A percentile compares a stretch with the other conserved stretches of the same genome.
These are phyloP conservation scores for Morone saxatilis DNA, from an alignment of 2,113 vertebrate species.

Conservation along the genomic window DNA sequence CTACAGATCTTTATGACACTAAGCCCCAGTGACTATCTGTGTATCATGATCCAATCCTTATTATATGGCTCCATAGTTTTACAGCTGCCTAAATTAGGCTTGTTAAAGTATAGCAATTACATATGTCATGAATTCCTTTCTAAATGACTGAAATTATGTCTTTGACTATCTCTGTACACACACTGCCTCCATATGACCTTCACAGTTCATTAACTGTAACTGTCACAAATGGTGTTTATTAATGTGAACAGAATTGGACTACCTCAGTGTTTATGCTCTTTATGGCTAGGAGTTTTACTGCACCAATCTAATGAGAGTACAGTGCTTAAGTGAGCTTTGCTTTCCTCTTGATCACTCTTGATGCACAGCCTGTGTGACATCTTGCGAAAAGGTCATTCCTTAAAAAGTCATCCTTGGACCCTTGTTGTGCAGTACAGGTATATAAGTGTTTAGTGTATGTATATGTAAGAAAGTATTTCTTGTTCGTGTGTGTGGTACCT, in stretches of 20 bases:
- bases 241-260: not conserved
- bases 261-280: not conserved
- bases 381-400: not conserved
- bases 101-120: not conserved
- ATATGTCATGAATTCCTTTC: not conserved
- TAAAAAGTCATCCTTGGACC: not conserved
- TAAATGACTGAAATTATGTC: not conserved
- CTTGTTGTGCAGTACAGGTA: not conserved
- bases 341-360: not conserved
- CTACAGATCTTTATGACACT: not conserved
- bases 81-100: not conserved
- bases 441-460: not conserved
- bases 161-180: not conserved
- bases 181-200: not conserved
- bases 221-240: not conserved
- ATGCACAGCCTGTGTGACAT: not conserved
- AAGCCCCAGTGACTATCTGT: no score
- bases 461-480: not conserved
- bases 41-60: not conserved
- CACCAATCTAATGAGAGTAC: not conserved
- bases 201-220: not conserved
- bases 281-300: not conserved
- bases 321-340: not conserved
- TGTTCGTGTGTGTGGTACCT: conserved; percentile 82
- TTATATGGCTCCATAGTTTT: not conserved